Evolutionary conservation across 2,888 invertebrate genomes (phyloP).

Genomic region (Corbicula japonica): DNA sequence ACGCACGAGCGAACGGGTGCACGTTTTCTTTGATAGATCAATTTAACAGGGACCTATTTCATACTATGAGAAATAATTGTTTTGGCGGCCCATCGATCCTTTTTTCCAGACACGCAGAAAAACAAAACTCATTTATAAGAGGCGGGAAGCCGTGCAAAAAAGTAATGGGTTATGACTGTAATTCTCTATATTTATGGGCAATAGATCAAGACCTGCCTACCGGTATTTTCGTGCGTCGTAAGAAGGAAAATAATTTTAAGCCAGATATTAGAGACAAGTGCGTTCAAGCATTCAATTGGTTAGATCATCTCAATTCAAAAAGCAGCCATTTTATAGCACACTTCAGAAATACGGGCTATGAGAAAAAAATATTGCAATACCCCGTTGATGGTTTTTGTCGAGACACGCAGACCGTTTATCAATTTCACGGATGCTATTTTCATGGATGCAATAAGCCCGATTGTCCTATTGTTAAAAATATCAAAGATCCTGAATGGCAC

Average conservation of each 20-base stretch:
- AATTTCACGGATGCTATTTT: constrained; percentile 35
- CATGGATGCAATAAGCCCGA: background rate
- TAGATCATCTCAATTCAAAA: constrained; percentile 43
- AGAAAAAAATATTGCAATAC: constrained; percentile 30
- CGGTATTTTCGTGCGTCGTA: constrained; percentile 46
- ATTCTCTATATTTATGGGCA: constrained; percentile 53
- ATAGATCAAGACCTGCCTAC: constrained; percentile 51
- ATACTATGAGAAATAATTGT: constrained; percentile 41
- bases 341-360: constrained; percentile 39
- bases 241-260: constrained; percentile 43
- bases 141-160: constrained; percentile 36
- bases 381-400: constrained; percentile 38
- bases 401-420: constrained; percentile 25
- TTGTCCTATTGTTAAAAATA: background rate
- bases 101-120: constrained; percentile 37
- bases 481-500: no score
- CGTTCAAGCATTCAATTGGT: constrained; percentile 42
- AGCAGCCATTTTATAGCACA: constrained; percentile 51
- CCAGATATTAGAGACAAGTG: constrained; percentile 45
- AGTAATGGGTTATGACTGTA: constrained; percentile 49
- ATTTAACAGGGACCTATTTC: constrained; percentile 22
- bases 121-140: constrained; percentile 28
- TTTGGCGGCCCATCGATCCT: constrained; percentile 43
- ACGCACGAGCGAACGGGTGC: constrained; percentile 2
- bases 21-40: constrained; percentile 37